Conservation (phyloP, 2,113 vertebrate genomes). For the Salvator merianae region DNA sequence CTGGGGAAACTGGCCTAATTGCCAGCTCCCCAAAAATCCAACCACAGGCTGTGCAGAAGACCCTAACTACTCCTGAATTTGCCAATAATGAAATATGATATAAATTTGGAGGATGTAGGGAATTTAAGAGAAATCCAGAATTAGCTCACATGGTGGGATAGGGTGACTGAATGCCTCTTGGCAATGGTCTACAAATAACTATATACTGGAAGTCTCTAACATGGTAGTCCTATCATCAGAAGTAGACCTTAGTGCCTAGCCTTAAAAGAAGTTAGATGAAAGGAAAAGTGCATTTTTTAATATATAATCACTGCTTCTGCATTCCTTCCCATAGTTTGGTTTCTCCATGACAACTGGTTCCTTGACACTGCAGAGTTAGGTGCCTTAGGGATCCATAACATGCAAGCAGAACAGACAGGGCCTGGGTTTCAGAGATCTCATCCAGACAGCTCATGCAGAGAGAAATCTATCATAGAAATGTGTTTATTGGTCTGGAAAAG, state of each 20-base stretch:
- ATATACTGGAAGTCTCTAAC: not conserved
- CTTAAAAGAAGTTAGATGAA: conserved; percentile 7
- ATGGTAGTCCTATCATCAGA: not conserved
- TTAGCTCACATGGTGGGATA: not conserved
- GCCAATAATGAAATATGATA: not conserved
- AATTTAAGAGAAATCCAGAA: not conserved
- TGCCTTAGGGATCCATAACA: conserved; percentile 6
- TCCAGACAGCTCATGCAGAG: conserved; percentile 17
- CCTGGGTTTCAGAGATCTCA: conserved; percentile 41
- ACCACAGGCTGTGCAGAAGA: not conserved
- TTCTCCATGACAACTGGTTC: conserved; percentile 51
- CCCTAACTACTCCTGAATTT: not conserved
- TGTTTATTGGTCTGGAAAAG: conserved; percentile 19
- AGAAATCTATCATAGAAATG: conserved; percentile 23
- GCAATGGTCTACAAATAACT: not conserved
- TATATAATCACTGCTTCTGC: not conserved
- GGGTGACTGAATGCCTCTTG: not conserved
- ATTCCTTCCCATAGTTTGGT: conserved; percentile 2
- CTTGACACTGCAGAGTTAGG: conserved; percentile 27
- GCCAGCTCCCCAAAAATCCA: not conserved
- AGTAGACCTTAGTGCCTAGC: not conserved
- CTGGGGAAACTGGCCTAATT: too few species aligned
- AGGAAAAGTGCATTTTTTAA: not conserved
- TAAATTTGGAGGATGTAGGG: not conserved
- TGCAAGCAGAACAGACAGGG: not conserved